A percentile compares a stretch with the other conserved stretches of the same genome.
phyloP scores from a whole-genome alignment of 2,888 invertebrate species.

The Leuctra nigra region DNA sequence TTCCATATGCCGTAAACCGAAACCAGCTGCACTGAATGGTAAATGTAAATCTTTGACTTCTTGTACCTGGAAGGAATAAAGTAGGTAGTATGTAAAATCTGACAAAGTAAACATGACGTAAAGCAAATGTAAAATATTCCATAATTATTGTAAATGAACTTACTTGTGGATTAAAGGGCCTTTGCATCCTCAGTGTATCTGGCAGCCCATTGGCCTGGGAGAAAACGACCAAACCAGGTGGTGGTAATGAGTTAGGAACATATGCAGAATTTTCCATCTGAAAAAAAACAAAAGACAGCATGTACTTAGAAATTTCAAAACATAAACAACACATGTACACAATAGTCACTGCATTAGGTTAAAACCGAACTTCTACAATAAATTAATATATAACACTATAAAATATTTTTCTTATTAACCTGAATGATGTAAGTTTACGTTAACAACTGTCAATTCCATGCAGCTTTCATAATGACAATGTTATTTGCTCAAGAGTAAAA shows the following conservation, averaged over 20 bases:
- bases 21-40: slow-evolving; percentile 51
- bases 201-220: slow-evolving; percentile 68
- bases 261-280: slow-evolving; percentile 71
- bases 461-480: background rate
- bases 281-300: slow-evolving; percentile 34
- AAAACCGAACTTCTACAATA: background rate
- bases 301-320: background rate
- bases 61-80: slow-evolving; percentile 26
- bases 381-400: background rate
- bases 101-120: background rate
- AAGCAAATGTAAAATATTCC: background rate
- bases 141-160: background rate
- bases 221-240: slow-evolving; percentile 66
- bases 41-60: slow-evolving; percentile 47
- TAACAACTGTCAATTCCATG: background rate
- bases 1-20: slow-evolving; percentile 48
- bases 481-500: background rate
- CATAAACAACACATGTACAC: background rate
- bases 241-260: slow-evolving; percentile 63
- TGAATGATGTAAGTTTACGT: background rate
- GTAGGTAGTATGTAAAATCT: background rate
- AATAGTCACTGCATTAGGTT: background rate
- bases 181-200: slow-evolving; percentile 66
- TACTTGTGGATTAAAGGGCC: slow-evolving; percentile 53
- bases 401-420: no score